Conservation (phyloP, 2,888 invertebrate species). For the Lasioglossum malachurum region DNA sequence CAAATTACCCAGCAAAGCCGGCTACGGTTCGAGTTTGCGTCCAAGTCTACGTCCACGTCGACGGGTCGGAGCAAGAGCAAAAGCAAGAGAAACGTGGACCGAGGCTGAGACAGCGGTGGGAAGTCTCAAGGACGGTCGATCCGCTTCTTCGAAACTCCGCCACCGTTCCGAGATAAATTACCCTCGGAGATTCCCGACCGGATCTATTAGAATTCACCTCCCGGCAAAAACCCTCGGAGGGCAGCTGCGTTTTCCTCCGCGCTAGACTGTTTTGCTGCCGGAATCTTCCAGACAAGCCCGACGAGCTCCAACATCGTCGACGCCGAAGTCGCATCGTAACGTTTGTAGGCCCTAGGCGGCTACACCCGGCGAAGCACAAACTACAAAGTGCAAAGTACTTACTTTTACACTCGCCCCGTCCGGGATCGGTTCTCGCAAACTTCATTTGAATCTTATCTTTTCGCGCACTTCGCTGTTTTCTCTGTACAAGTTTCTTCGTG, state of each 20-base stretch:
- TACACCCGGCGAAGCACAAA: not conserved
- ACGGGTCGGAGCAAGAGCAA: not conserved
- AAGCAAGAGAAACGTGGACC: not conserved
- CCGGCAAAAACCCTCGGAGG: not conserved
- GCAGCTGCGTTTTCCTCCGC: not conserved
- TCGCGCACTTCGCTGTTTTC: not conserved
- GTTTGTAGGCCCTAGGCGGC: not conserved
- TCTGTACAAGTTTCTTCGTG: not conserved
- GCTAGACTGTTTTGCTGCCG: not conserved
- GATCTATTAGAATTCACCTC: constrained; percentile 7
- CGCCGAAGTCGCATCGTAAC: not conserved
- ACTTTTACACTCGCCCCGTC: not conserved
- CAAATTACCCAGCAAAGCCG: constrained; percentile 62
- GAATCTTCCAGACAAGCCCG: not conserved
- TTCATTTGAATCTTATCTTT: not conserved
- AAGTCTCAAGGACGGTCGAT: constrained; percentile 44
- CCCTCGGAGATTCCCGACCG: constrained; percentile 1
- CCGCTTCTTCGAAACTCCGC: constrained; percentile 21
- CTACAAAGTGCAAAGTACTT: not conserved
- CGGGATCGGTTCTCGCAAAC: not conserved
- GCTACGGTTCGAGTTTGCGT: constrained; percentile 24
- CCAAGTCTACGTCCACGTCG: not conserved
- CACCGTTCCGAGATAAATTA: constrained; percentile 26
- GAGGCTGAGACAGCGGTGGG: constrained; percentile 6
- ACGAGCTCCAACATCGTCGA: not conserved